Percentiles rank a stretch among this genome's conserved stretches.
phyloP scores from a whole-genome alignment of 1,140 invertebrate species.

The Stenopsyche tienmushanensis region DNA sequence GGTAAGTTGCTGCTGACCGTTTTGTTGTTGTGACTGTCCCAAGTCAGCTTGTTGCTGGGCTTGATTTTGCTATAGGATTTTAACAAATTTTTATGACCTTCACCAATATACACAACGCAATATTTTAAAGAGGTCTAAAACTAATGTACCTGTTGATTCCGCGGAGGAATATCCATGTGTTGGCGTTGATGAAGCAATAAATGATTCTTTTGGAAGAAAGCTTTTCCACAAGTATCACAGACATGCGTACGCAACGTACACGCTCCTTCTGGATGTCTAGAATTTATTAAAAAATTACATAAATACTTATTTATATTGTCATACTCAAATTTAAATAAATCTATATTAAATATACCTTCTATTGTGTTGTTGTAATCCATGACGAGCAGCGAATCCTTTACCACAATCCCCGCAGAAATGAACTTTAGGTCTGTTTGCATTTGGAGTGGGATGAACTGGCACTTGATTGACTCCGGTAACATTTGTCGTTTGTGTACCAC shows the following conservation, averaged over 20 bases:
- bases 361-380: slow-evolving; percentile 76
- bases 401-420: slow-evolving; percentile 81
- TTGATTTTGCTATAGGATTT: slow-evolving; percentile 54
- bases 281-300: slow-evolving; percentile 9
- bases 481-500: slow-evolving; percentile 20
- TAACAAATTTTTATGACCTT: slow-evolving; percentile 8
- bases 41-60: slow-evolving; percentile 42
- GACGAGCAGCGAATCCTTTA: slow-evolving; percentile 80
- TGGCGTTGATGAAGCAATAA: slow-evolving; percentile 76
- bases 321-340: not conserved
- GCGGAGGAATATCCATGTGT: slow-evolving; percentile 72
- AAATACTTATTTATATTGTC: slow-evolving; percentile 4
- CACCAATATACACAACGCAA: not conserved
- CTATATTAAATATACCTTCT: slow-evolving; percentile 47
- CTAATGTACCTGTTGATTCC: slow-evolving; percentile 46
- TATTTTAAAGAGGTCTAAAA: not conserved
- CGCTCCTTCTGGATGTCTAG: slow-evolving; percentile 72
- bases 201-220: slow-evolving; percentile 85
- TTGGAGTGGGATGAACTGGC: slow-evolving; percentile 36
- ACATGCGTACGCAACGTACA: slow-evolving; percentile 78
- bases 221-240: slow-evolving; percentile 81
- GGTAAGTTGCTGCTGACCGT: slow-evolving; percentile 46
- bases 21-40: slow-evolving; percentile 45
- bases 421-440: slow-evolving; percentile 64
- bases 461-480: slow-evolving; percentile 8